These are phyloP conservation scores for Iguana delicatissima DNA, from an alignment of 2,797 vertebrate genomes.

Conservation along the genomic window DNA sequence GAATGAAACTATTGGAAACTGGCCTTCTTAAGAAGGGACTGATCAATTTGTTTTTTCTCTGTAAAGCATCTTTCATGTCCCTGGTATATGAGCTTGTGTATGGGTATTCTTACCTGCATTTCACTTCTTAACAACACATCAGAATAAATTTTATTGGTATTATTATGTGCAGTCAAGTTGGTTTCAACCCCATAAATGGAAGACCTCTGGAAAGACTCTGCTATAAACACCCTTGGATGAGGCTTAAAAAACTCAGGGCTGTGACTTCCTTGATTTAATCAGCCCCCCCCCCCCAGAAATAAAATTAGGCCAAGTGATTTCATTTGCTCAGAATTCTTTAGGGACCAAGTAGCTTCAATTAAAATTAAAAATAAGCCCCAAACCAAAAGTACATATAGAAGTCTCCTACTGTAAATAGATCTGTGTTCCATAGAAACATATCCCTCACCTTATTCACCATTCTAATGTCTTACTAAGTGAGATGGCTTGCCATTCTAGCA, in stretches of 20 bases:
- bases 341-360: background rate
- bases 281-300: background rate
- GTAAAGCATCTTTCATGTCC: background rate
- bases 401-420: fast-evolving
- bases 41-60: background rate
- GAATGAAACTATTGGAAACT: background rate
- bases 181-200: too few relatives aligned
- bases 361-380: background rate
- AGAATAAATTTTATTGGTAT: too few relatives aligned
- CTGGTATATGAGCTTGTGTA: background rate
- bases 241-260: too few relatives aligned
- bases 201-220: too few relatives aligned
- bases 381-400: background rate
- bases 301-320: background rate
- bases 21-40: background rate
- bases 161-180: too few relatives aligned
- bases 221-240: too few relatives aligned
- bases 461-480: background rate
- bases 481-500: background rate
- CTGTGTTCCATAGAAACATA: background rate
- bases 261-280: too few relatives aligned
- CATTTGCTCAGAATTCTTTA: background rate
- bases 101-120: background rate
- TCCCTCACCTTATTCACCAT: background rate
- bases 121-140: background rate